Base-by-base conservation (phyloP, 2,797 vertebrate species). In the Alectoris magna region DNA sequence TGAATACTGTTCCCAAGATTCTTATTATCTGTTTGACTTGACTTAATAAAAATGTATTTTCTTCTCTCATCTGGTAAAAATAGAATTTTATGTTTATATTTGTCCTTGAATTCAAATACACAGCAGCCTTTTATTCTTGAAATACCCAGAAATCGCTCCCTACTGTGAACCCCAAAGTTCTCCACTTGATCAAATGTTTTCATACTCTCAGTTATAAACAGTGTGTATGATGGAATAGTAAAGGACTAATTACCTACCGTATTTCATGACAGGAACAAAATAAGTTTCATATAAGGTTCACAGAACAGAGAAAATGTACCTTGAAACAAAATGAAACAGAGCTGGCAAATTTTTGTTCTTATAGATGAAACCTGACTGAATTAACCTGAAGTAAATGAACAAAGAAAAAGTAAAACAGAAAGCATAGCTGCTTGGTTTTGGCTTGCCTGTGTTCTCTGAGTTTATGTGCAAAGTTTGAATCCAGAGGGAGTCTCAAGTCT, bases 401-500 rank as follows among this genome's bases (percentile, higher is more conserved):
- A 34, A 64, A 14, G 82, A 67, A 24, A 15, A 38, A 77, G 12
- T 10, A 43, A 85, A 43, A 4, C 15, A 26, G 53, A 34, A 26
- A 29, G 43, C 46, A 27, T 41, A 81, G 55, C 9, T 10, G n/a
- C 22, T 31, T 91, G 39, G 74, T 23, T 87, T 83, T 46, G 66
- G 73, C 79, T 78, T 94, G 67, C 46, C 43, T 87, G 6, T 84
- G 77, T 53, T 70, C 58, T 83, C 81, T 14, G 5, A 31, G 84
- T 93, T 96, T 72, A 34, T 51, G 80, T 64, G 70, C 74, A 83
- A 84, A 90, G 79, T 87, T 85, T 73, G 83, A 94, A 74, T 93
- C 87, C 68, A 55, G 59, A 71, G 95, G 88, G 71, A 93, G 89
- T 63, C 90, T 86, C 91, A 79, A 95, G 56, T 74, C 84, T 87